Base-by-base conservation (phyloP, 2,113 vertebrate species). In the Willisornis vidua region DNA sequence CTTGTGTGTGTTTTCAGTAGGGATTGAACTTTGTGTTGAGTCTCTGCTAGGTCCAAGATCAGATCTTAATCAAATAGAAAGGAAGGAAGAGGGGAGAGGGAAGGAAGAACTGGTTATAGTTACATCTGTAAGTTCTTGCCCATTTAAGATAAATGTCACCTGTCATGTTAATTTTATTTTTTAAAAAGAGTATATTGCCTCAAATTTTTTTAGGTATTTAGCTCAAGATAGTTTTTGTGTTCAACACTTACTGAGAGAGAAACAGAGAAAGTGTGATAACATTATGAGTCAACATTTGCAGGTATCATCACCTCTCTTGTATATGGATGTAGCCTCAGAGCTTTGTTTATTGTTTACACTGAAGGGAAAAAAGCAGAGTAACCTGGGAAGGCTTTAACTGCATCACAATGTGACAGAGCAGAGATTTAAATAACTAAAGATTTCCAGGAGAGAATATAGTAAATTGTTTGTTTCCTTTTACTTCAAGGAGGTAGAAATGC, bases 1-100 rank as follows among this genome's bases (percentile, higher is more conserved):
- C 93, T 96, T 96, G 94, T 93, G 24, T 74, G n/a, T 76, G 35
- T 91, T 90, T 94, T 85, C 73, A 41, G 65, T 63, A 83, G 54
- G 7, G 9, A 84, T 74, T 97, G 86, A 95, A 92, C 76, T 97
- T 95, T 71, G n/a, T 89, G 72, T 94, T 90, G 58, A 93, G 51
- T 85, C 35, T 96, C 41, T 95, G n/a, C 66, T 91, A 35, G 49
- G 70, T 89, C 63, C 78, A 89, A 94, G 80, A 89, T 91, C 74
- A 88, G 89, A 95, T 93, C 68, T 78, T 86, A 86, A 75, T 90
- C 82, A 68, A 77, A 33, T 48, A 82, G 66, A 59, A 93, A 93
- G 95, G 82, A 96, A 95, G 78, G 65, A 95, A 81, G 46, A 74
- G 37, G 22, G 78, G 37, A 83, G 5, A 66, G 51, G 19, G 58